A percentile compares a stretch with the other conserved stretches of the same genome.
Evolutionary conservation across 2,888 invertebrate species (phyloP).

Genomic region (Drosophila putrida): DNA sequence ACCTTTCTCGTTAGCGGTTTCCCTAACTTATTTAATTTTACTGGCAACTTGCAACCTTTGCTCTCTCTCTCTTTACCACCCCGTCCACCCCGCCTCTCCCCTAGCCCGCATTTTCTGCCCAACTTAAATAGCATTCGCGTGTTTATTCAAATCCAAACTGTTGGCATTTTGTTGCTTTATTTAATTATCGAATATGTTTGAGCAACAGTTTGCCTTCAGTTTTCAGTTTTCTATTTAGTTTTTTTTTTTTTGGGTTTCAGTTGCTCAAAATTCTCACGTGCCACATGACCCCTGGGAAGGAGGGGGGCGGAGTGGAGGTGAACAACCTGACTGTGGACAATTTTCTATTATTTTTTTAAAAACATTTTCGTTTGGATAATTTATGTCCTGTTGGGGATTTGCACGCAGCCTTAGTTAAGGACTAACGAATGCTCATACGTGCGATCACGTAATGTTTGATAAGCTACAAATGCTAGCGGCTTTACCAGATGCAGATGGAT

Average conservation of each 20-base stretch:
- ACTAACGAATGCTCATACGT: conserved; percentile 78
- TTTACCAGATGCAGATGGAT: conserved; percentile 22
- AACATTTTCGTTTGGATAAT: conserved; percentile 56
- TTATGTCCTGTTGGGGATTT: conserved; percentile 70
- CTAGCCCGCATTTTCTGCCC: background rate
- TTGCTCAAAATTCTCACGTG: conserved; percentile 63
- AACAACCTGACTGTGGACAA: conserved; percentile 30
- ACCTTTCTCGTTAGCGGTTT: conserved; percentile 81
- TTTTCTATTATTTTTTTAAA: conserved; percentile 7
- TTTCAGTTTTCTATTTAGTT: conserved; percentile 12
- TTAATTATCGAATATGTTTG: conserved; percentile 70
- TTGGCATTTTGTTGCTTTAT: conserved; percentile 62
- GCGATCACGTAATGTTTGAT: conserved; percentile 73
- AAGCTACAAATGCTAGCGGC: conserved; percentile 50
- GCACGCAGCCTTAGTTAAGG: conserved; percentile 70
- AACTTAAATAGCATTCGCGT: conserved; percentile 55
- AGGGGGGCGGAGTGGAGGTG: background rate
- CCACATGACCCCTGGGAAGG: conserved; percentile 36
- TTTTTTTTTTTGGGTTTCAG: conserved; percentile 7
- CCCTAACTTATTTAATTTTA: conserved; percentile 78
- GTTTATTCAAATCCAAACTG: conserved; percentile 61
- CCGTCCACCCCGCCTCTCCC: background rate
- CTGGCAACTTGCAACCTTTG: conserved; percentile 19
- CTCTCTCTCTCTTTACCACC: background rate
- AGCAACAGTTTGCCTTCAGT: conserved; percentile 65